Conservation (phyloP, 30 jellyfish, hydroid and myxozoan species). For the Pelagia noctiluca region DNA sequence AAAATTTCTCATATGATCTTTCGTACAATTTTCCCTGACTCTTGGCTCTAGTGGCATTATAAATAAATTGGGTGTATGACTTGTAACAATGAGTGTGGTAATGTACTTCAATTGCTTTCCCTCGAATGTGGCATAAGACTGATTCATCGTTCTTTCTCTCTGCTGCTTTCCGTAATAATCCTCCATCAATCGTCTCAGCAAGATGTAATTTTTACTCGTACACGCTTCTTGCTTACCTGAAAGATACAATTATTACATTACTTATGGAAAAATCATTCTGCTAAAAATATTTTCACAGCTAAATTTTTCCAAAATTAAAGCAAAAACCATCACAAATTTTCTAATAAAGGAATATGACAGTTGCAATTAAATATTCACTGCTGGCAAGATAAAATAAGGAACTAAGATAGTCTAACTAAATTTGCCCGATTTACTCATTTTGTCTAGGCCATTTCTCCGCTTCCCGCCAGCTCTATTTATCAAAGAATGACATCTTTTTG, state of each 20-base stretch:
- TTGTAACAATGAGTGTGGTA: constrained; percentile 3
- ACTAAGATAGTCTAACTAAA: too few species aligned
- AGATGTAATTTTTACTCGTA: not conserved
- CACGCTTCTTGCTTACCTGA: constrained; percentile 8
- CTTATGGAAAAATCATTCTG: not conserved
- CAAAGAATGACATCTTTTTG: too few species aligned
- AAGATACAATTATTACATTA: not conserved
- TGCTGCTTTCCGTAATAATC: constrained; percentile 5
- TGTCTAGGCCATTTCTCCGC: too few species aligned
- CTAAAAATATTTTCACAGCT: constrained; percentile 1
- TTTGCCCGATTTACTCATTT: too few species aligned
- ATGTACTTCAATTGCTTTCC: constrained; percentile 3
- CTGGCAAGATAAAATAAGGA: too few species aligned
- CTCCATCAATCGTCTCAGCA: constrained; percentile 8
- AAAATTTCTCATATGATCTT: not conserved
- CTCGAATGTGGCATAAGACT: constrained; percentile 6
- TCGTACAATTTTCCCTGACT: not conserved
- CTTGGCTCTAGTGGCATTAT: constrained; percentile 2
- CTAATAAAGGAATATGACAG: not conserved
- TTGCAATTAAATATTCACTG: not conserved
- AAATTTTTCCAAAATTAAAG: not conserved
- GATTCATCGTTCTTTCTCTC: constrained; percentile 1
- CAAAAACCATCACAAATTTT: constrained; percentile 1
- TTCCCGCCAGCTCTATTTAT: too few species aligned
- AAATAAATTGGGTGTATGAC: constrained; percentile 2